These are phyloP conservation scores for Chaetophractus vellerosus DNA, from an alignment of 2,797 vertebrate genomes.

Conservation along the genomic window DNA sequence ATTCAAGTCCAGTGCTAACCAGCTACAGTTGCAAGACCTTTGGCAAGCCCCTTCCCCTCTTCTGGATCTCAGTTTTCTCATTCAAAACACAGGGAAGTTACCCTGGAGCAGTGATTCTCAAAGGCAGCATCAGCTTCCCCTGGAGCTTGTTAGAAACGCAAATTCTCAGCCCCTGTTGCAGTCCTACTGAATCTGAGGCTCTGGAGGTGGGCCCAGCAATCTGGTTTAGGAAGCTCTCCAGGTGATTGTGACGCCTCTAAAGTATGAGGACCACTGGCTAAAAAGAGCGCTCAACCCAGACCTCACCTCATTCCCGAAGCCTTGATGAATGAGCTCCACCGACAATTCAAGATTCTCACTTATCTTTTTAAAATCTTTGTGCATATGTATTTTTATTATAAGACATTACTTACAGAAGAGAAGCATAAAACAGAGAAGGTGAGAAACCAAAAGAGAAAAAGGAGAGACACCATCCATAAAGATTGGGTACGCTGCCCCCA, in stretches of 20 bases:
- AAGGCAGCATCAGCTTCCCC: background rate
- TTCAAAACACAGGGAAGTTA: background rate
- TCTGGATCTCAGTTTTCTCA: background rate
- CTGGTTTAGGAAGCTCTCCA: background rate
- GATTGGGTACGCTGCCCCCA: background rate
- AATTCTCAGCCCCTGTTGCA: background rate
- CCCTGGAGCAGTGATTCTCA: background rate
- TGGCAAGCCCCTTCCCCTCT: background rate
- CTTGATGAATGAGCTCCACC: background rate
- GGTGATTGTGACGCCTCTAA: background rate
- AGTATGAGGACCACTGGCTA: background rate
- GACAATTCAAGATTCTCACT: background rate
- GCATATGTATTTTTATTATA: background rate
- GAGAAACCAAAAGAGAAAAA: slow-evolving; percentile 13
- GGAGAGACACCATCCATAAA: background rate
- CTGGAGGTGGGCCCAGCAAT: background rate
- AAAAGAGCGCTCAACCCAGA: background rate
- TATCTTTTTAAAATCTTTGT: background rate
- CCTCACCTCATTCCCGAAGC: background rate
- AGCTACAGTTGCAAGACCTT: background rate
- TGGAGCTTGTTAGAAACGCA: background rate
- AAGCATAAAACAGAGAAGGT: background rate
- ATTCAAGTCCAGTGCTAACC: background rate
- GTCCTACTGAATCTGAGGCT: background rate
- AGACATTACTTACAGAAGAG: background rate